A percentile compares a stretch with the other conserved stretches of the same genome.
Conservation (phyloP, 2,888 invertebrate genomes). For the Acleris literana region DNA sequence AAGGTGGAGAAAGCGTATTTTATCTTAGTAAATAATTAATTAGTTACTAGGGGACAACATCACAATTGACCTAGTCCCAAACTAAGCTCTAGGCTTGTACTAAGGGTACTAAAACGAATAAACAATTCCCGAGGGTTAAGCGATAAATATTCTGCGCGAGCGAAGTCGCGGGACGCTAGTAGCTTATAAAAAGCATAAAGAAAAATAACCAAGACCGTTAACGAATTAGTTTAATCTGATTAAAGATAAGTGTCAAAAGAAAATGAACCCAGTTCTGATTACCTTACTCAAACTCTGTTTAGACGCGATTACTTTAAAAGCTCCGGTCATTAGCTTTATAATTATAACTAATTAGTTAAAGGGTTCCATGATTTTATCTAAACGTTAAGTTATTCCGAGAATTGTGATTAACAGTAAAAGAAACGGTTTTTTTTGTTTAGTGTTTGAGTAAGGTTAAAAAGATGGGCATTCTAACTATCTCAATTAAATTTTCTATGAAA, state of each 20-base stretch:
- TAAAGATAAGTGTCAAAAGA: slow-evolving; percentile 21
- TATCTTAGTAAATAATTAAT: too few relatives aligned
- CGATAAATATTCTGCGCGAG: background rate
- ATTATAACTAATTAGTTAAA: slow-evolving; percentile 31
- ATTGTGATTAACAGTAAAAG: slow-evolving; percentile 23
- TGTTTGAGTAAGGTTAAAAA: too few relatives aligned
- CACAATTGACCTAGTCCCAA: too few relatives aligned
- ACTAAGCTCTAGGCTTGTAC: too few relatives aligned
- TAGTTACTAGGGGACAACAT: too few relatives aligned
- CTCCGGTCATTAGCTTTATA: slow-evolving; percentile 20
- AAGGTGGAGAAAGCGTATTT: too few relatives aligned
- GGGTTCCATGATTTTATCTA: slow-evolving; percentile 35
- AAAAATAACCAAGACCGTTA: slow-evolving; percentile 6
- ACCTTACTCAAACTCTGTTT: slow-evolving; percentile 6
- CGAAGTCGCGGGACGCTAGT: background rate
- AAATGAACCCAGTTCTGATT: slow-evolving; percentile 30
- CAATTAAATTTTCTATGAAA: too few relatives aligned
- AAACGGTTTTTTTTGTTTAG: too few relatives aligned
- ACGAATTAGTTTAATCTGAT: slow-evolving; percentile 16
- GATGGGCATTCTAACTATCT: too few relatives aligned
- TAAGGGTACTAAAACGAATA: too few relatives aligned
- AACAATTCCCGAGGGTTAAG: too few relatives aligned
- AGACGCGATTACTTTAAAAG: slow-evolving; percentile 31
- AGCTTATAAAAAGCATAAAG: background rate
- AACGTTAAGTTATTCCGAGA: slow-evolving; percentile 24